Base-by-base conservation (phyloP, 2,113 vertebrate genomes). In the Cyrtonyx montezumae region DNA sequence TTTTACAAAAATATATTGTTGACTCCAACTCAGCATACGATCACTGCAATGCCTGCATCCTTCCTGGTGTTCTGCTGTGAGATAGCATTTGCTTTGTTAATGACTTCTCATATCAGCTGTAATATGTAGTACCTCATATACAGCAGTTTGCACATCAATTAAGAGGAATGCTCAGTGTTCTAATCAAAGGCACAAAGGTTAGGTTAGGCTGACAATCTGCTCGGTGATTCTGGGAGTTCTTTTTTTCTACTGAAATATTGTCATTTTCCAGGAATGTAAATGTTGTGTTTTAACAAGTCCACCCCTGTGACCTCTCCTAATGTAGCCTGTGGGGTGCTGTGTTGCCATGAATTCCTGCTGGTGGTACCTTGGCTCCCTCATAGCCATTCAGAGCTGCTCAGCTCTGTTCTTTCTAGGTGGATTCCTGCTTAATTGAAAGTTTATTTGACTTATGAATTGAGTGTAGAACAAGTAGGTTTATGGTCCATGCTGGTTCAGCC, bases 101-200 rank as follows among this genome's bases (percentile, higher is more conserved):
- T 48, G 25, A n/a, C 51, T 67, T 71, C 76, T 59, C 1, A 0
- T 46, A 22, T 56, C 28, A 28, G 32, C 42, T 0, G 0, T 51
- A 79, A 16, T 11, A 28, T 0, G 0, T 51, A 79, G 16, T 12
- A 32, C 36, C 48, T 56, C 0, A 0, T 49, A 68, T n/a, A 25
- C 48, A 49, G 16, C 55, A 40, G 68, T 65, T 67, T 69, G 49
- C 63, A 26, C 28, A 30, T 37, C 8, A 18, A 20, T 23, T 59
- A 51, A 65, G 32, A 76, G 56, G 49, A 34, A 16, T 51, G 28
- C 17, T 70, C 2, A 0, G 28, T 59, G 40, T 45, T 70, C 37
- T 79, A 56, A 68, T 43, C 49, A 53, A 42, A 80, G 53, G 58
- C 7, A 46, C 36, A 59, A 9, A 53, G 63, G 20, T 65, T 30